Conservation (phyloP, 2,113 vertebrate genomes). For the Rhinopomastus cyanomelas region DNA sequence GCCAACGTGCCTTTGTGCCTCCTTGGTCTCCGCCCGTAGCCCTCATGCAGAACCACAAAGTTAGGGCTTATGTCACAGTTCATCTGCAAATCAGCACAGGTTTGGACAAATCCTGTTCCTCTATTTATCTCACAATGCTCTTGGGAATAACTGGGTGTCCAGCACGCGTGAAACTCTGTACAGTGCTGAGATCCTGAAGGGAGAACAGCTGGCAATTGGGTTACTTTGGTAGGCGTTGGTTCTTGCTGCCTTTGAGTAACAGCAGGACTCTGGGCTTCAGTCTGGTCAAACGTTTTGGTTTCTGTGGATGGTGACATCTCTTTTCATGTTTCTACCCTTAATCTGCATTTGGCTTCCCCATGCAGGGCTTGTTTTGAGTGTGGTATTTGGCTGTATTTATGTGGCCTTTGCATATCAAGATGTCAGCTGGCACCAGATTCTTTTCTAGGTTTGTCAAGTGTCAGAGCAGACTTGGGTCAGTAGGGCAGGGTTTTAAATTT, state of each 20-base stretch:
- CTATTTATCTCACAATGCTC: neutral
- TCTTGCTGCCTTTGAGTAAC: neutral
- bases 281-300: neutral
- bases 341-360: neutral
- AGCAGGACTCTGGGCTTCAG: neutral
- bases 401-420: neutral
- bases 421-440: neutral
- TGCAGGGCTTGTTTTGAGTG: neutral
- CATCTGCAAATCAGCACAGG: neutral
- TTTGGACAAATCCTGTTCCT: neutral
- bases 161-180: neutral
- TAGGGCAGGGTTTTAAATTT: neutral
- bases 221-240: neutral
- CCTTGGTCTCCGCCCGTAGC: neutral
- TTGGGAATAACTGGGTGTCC: neutral
- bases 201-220: neutral
- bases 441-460: neutral
- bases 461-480: neutral
- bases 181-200: neutral
- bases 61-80: neutral
- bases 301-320: neutral
- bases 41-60: neutral
- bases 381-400: neutral
- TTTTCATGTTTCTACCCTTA: neutral
- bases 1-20: accelerated